These are phyloP conservation scores for Bombus sylvicola DNA, from an alignment of 1,140 invertebrate genomes.

Conservation along the genomic window DNA sequence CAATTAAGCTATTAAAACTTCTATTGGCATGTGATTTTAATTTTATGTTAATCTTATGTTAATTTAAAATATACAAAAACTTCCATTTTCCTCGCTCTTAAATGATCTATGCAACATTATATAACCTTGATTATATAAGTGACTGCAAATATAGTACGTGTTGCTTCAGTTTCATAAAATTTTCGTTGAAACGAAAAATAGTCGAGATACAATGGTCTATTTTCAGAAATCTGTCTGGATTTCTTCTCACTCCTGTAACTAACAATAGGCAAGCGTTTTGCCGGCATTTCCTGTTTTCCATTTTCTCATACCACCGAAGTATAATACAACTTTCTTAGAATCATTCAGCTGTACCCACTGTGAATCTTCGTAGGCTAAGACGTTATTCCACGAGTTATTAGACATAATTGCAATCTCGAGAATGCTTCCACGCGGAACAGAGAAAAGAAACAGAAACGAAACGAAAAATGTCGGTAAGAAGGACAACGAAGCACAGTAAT, in stretches of 20 bases:
- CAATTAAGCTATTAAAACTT: not conserved
- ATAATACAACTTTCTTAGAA: slow-evolving; percentile 2
- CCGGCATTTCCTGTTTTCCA: not conserved
- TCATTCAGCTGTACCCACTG: not conserved
- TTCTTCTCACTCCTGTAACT: too few species aligned
- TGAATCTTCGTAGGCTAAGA: slow-evolving; percentile 1
- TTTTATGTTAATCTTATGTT: too few species aligned
- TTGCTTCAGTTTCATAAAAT: too few species aligned
- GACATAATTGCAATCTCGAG: slow-evolving; percentile 19
- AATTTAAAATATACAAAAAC: too few species aligned
- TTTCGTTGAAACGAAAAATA: too few species aligned
- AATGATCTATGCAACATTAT: not conserved
- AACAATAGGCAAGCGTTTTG: not conserved
- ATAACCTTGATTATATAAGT: too few species aligned
- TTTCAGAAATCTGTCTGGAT: too few species aligned
- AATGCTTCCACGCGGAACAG: slow-evolving; percentile 14
- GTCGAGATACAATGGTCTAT: too few species aligned
- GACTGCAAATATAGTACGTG: too few species aligned
- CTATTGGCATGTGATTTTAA: too few species aligned
- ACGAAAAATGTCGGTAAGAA: not conserved
- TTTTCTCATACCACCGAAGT: not conserved
- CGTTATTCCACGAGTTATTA: slow-evolving; percentile 28
- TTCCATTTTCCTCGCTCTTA: not conserved
- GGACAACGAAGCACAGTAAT: not conserved
- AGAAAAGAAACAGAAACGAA: not conserved